Conservation (phyloP, 2,113 vertebrate species). For the Leuciscus idus region DNA sequence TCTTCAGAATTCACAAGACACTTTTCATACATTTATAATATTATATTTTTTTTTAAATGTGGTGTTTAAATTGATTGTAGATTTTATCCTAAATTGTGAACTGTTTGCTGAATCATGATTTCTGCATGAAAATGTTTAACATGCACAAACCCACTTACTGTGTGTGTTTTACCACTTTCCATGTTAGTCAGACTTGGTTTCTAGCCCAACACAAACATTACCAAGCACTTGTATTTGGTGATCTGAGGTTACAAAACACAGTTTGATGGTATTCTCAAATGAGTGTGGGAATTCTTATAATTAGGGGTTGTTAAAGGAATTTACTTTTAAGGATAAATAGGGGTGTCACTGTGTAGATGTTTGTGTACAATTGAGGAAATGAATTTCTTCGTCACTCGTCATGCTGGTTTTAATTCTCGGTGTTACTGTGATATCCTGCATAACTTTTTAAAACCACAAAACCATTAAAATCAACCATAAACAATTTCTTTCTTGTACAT, state of each 20-base stretch:
- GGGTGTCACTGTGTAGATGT: not conserved
- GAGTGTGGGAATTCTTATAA: slow-evolving; percentile 56
- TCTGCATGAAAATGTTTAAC: not conserved
- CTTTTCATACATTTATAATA: not conserved
- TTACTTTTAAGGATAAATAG: not conserved
- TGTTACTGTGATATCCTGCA: not conserved
- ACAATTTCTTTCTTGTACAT: not conserved
- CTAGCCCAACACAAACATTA: not conserved
- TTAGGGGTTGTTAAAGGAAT: not conserved
- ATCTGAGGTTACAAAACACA: not conserved
- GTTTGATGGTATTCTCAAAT: not conserved
- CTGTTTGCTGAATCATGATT: not conserved
- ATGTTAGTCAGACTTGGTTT: not conserved
- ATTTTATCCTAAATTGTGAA: not conserved
- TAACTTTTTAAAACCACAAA: not conserved
- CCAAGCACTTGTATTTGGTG: not conserved
- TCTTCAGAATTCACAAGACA: not conserved
- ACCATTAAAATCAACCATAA: not conserved
- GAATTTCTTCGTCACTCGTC: not conserved
- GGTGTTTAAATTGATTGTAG: not conserved
- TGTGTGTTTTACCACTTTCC: not conserved
- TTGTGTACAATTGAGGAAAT: not conserved
- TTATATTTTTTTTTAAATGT: not conserved
- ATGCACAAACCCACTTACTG: not conserved
- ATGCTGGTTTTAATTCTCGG: not conserved